Percentiles rank a stretch among this genome's conserved stretches.
Conservation (phyloP, 2,113 vertebrate genomes). For the Anhinga anhinga region DNA sequence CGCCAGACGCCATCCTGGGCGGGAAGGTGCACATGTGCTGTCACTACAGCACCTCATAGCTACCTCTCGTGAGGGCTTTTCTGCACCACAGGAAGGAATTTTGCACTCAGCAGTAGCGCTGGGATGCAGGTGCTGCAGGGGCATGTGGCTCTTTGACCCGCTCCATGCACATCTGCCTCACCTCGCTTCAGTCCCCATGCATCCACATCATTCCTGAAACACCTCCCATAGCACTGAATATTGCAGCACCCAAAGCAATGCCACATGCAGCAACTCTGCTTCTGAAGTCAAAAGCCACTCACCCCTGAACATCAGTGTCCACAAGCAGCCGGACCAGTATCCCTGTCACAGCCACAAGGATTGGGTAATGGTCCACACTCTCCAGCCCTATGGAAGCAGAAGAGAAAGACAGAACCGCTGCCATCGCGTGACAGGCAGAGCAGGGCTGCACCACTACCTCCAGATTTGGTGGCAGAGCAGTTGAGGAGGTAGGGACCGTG, state of each 20-base stretch:
- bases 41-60: not conserved
- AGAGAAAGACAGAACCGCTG: not conserved
- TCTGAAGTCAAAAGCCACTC: slow-evolving; percentile 57
- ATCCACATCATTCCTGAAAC: not conserved
- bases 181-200: rapidly evolving
- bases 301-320: slow-evolving; percentile 87
- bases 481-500: not conserved
- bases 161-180: not conserved
- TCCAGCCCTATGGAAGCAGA: slow-evolving; percentile 82
- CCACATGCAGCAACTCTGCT: not conserved
- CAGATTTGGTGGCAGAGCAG: not conserved
- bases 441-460: not conserved
- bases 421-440: not conserved
- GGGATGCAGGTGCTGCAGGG: not conserved
- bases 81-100: not conserved
- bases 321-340: slow-evolving; percentile 92
- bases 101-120: not conserved
- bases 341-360: slow-evolving; percentile 94
- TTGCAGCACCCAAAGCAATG: not conserved
- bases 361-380: slow-evolving; percentile 97
- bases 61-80: not conserved
- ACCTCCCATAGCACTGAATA: not conserved
- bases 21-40: not conserved
- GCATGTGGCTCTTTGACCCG: not conserved
- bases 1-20: not conserved